Percentiles rank a stretch among this genome's conserved stretches.
Conservation (phyloP, 2,113 vertebrate species). For the Laterallus jamaicensis region DNA sequence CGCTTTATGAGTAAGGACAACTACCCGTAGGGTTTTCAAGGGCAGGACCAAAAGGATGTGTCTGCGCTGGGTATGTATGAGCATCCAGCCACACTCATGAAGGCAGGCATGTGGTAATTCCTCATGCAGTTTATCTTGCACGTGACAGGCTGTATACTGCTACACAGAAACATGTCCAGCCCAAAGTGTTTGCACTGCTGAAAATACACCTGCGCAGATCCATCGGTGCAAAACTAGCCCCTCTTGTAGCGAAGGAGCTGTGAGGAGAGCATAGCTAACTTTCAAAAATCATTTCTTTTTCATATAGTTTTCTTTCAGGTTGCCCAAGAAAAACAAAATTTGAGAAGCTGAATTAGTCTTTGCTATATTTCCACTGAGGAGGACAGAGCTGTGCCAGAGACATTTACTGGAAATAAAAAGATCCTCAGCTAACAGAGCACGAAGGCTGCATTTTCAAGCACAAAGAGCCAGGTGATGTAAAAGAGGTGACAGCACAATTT, state of each 20-base stretch:
- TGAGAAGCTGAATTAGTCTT: neutral
- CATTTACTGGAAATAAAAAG: neutral
- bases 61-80: neutral
- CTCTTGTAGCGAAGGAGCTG: neutral
- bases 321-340: slow-evolving; percentile 31
- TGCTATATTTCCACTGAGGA: neutral
- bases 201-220: neutral
- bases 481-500: neutral
- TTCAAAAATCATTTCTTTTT: neutral
- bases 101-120: neutral
- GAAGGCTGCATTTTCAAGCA: neutral
- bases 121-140: neutral
- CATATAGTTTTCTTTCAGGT: neutral
- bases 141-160: neutral
- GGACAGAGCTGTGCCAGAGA: neutral
- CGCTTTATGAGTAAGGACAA: neutral
- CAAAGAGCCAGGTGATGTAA: neutral
- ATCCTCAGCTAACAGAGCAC: neutral
- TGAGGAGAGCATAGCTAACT: neutral
- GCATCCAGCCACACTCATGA: neutral
- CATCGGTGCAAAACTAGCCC: neutral
- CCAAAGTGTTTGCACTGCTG: neutral
- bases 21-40: neutral
- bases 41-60: neutral
- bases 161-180: neutral